These are phyloP conservation scores for Diabrotica balteata DNA, from an alignment of 2,888 invertebrate genomes.

Conservation along the genomic window DNA sequence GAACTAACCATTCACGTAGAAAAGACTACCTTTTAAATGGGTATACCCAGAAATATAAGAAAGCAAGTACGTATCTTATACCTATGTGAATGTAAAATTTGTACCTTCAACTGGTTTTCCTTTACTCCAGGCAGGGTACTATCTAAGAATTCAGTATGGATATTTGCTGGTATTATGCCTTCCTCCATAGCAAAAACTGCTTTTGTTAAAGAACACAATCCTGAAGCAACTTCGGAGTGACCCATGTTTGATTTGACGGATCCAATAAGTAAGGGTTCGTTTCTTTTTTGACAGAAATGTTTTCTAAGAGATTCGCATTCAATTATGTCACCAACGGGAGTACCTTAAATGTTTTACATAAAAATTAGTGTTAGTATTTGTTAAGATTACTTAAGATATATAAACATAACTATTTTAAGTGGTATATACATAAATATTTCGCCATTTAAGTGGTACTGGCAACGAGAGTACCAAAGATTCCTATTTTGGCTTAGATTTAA, in stretches of 20 bases:
- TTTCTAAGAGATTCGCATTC: constrained; percentile 41
- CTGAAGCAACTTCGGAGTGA: constrained; percentile 60
- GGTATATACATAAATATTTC: too few relatives aligned
- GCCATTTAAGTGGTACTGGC: too few relatives aligned
- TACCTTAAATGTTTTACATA: constrained; percentile 53
- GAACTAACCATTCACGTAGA: too few relatives aligned
- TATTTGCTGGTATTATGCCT: constrained; percentile 73
- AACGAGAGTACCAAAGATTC: too few relatives aligned
- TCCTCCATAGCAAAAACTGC: constrained; percentile 73
- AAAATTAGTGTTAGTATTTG: too few relatives aligned
- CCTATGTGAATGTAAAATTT: too few relatives aligned
- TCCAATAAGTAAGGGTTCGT: constrained; percentile 67
- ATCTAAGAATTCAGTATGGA: constrained; percentile 70
- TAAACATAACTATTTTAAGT: too few relatives aligned
- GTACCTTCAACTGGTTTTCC: constrained; percentile 62
- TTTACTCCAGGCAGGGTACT: constrained; percentile 62
- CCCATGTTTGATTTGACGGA: constrained; percentile 64
- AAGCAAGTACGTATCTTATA: too few relatives aligned
- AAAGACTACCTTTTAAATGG: too few relatives aligned
- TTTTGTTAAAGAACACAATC: constrained; percentile 68
- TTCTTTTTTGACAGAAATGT: constrained; percentile 50
- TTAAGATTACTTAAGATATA: too few relatives aligned
- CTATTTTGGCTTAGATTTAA: too few relatives aligned
- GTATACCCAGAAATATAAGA: too few relatives aligned
- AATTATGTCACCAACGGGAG: constrained; percentile 42